Evolutionary conservation across 2,113 vertebrate genomes (phyloP).

Genomic region (Grammomys surdaster): DNA sequence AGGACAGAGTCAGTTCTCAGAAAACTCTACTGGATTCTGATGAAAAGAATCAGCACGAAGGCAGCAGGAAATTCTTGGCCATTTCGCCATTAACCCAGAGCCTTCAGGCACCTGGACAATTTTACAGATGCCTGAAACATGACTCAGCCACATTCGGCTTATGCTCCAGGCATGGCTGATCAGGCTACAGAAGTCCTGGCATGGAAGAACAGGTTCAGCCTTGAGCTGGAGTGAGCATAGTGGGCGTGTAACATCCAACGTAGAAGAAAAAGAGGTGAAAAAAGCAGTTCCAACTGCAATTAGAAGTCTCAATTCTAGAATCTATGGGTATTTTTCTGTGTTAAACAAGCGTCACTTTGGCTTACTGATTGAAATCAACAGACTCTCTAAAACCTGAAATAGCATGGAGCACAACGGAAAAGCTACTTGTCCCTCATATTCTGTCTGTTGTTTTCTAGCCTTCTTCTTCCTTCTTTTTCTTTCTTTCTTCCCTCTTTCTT

Average conservation of each 20-base stretch:
- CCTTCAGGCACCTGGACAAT: slow-evolving; percentile 33
- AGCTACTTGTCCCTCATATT: background rate
- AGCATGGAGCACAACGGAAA: background rate
- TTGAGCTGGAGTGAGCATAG: rapidly evolving
- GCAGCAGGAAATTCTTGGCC: background rate
- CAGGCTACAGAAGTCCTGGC: background rate
- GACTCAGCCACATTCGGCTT: background rate
- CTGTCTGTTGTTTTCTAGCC: background rate
- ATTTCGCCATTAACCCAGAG: slow-evolving; percentile 26
- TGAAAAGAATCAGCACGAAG: background rate
- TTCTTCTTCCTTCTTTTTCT: no score
- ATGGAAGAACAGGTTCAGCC: background rate
- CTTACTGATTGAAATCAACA: background rate
- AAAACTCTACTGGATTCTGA: background rate
- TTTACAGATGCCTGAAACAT: background rate
- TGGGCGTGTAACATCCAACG: no score
- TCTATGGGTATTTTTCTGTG: background rate
- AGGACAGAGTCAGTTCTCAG: background rate
- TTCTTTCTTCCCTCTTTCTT: background rate
- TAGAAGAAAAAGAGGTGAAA: background rate
- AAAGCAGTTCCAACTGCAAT: background rate
- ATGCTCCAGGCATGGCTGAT: background rate
- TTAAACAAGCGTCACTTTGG: background rate
- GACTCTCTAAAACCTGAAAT: background rate
- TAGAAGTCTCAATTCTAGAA: background rate